Base-by-base conservation (phyloP, 2,797 vertebrate species). In the Tapirus indicus region DNA sequence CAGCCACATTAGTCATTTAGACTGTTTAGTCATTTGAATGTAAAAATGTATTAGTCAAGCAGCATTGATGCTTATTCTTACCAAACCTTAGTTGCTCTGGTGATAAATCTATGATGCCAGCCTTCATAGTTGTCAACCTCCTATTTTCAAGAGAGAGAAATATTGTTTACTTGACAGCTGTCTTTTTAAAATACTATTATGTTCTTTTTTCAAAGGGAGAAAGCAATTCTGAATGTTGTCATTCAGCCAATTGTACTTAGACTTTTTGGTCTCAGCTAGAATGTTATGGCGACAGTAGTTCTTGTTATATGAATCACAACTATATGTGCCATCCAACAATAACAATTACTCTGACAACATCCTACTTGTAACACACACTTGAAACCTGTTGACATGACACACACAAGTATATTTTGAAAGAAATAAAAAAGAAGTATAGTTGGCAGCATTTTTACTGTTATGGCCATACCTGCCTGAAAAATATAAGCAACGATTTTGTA, bases 151-250 rank as follows among this genome's bases (percentile, higher is more conserved):
- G 91, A 75, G 5, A 95, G 88, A 96, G n/a, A 83, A 66, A 91
- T 58, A 82, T 2, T 94, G 85, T 91, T 97, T 91, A 93, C 72
- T 29, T 38, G 6, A 94, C 3, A 25, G 14, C 91, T 97, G 35
- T 60, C 91, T 96, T 92, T 86, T 83, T 58, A 97, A 97, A 97
- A 92, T 86, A 75, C 77, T 29, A 64, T 78, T 79, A 74, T 77
- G 47, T 62, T 77, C 62, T 75, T 92, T 64, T 74, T 85, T 47
- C 60, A 79, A 83, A 94, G 41, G 54, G 18, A 93, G 71, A 94
- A 93, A 86, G 62, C 69, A 95, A 56, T 97, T 94, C 56, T 88
- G 84, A 92, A 91, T 25, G 68, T 89, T 97, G 85, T 87, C 93
- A 86, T 80, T 96, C 89, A 94, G 54, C 64, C 68, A 83, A 68